These are phyloP conservation scores for Armadillidium nasatum DNA, from an alignment of 1,140 invertebrate genomes.

Conservation along the genomic window DNA sequence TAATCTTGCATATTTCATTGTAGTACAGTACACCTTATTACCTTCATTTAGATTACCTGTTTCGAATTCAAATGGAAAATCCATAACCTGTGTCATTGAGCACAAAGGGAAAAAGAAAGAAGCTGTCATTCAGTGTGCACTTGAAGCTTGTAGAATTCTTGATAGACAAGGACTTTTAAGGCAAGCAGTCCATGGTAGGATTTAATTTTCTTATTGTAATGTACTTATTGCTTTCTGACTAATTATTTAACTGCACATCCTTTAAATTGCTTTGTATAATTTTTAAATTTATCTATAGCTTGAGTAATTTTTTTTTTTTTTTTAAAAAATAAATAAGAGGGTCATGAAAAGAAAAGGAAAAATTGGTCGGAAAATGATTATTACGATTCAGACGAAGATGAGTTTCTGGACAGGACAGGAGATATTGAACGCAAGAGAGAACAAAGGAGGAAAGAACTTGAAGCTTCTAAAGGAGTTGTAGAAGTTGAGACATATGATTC, in stretches of 20 bases:
- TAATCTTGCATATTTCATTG: too few relatives aligned
- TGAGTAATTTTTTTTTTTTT: too few relatives aligned
- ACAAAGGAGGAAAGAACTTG: constrained; percentile 47
- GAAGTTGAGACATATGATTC: constrained; percentile 72
- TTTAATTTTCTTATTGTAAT: too few relatives aligned
- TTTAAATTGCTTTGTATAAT: too few relatives aligned
- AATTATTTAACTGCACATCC: too few relatives aligned
- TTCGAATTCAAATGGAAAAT: constrained; percentile 66
- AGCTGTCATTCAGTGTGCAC: constrained; percentile 82
- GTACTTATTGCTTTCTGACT: too few relatives aligned
- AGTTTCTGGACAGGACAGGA: constrained; percentile 90
- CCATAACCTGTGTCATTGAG: constrained; percentile 74
- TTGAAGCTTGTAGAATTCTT: constrained; percentile 88
- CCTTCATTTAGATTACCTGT: constrained; percentile 63
- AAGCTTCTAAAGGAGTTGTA: constrained; percentile 48
- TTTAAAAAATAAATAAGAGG: constrained; percentile 54
- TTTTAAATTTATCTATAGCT: too few relatives aligned
- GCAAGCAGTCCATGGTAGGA: constrained; percentile 68
- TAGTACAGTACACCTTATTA: too few relatives aligned
- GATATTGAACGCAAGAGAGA: constrained; percentile 81
- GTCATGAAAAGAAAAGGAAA: constrained; percentile 48
- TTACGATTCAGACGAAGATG: constrained; percentile 96
- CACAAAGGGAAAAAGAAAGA: constrained; percentile 89
- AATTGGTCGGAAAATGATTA: constrained; percentile 85
- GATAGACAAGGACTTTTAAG: constrained; percentile 74